phyloP scores from a whole-genome alignment of 1,140 invertebrate species.

The Drosophila sp. region DNA sequence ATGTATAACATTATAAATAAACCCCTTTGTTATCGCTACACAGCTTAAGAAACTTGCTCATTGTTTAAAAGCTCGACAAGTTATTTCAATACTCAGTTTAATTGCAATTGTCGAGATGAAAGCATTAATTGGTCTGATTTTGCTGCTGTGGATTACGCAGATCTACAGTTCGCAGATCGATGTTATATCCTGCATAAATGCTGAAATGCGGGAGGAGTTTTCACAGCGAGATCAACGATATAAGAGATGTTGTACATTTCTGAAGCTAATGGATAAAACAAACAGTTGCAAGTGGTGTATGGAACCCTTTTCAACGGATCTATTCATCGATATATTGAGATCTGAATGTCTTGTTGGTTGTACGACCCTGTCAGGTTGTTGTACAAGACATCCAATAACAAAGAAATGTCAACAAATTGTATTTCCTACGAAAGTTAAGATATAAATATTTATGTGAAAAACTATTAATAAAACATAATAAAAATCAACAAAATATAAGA shows the following conservation, averaged over 20 bases:
- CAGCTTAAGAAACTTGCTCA: not conserved
- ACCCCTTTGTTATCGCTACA: too few species aligned
- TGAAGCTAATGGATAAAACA: not conserved
- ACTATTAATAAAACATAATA: too few species aligned
- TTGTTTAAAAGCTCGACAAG: not conserved
- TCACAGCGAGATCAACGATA: not conserved
- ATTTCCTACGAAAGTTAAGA: too few species aligned
- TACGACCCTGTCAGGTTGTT: not conserved
- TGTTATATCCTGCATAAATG: not conserved
- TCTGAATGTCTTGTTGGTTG: too few species aligned
- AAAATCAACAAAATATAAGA: too few species aligned
- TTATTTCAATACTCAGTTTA: not conserved
- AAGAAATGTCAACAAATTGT: not conserved
- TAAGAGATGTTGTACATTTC: not conserved
- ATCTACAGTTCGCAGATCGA: not conserved
- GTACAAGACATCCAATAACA: not conserved
- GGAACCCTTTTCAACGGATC: not conserved
- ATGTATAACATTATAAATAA: too few species aligned
- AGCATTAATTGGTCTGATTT: not conserved
- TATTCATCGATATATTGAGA: not conserved
- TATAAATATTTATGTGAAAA: too few species aligned
- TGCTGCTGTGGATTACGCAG: conserved; percentile 2
- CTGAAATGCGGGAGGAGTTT: not conserved
- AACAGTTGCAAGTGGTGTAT: not conserved
- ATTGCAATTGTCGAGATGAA: not conserved